Evolutionary conservation across 1,140 invertebrate species (phyloP).

Genomic region (Drosophila punjabiensis): DNA sequence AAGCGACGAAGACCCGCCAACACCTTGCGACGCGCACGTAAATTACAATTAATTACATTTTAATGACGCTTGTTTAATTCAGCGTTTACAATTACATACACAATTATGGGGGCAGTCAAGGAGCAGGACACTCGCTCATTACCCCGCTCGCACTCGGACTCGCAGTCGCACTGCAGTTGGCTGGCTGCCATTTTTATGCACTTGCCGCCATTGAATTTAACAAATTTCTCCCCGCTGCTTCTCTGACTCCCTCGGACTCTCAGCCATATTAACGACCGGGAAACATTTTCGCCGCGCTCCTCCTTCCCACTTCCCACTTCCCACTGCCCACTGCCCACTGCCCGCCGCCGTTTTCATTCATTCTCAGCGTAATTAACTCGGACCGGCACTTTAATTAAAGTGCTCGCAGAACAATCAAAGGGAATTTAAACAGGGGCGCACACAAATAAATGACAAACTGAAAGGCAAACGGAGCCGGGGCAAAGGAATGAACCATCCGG

Average conservation of each 20-base stretch:
- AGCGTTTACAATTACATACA: conserved; percentile 84
- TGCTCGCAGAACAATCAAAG: conserved; percentile 62
- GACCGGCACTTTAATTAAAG: conserved; percentile 55
- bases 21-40: conserved; percentile 77
- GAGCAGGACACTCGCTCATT: conserved; percentile 64
- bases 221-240: conserved; percentile 60
- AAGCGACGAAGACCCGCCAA: conserved; percentile 31
- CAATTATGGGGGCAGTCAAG: conserved; percentile 66
- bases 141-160: conserved; percentile 34
- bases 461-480: conserved; percentile 35
- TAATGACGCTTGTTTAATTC: conserved; percentile 85
- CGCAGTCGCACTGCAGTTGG: conserved; percentile 37
- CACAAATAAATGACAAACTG: conserved; percentile 62
- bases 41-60: conserved; percentile 85
- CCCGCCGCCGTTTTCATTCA: conserved; percentile 23
- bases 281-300: conserved; percentile 33
- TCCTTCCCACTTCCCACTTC: background rate
- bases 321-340: background rate
- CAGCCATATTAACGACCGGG: conserved; percentile 65
- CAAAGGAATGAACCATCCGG: conserved; percentile 52
- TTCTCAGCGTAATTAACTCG: conserved; percentile 70
- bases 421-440: conserved; percentile 59
- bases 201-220: conserved; percentile 72
- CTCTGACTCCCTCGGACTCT: conserved; percentile 11
- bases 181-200: conserved; percentile 74